Evolutionary conservation across 2,888 invertebrate genomes (phyloP).

Genomic region (Pecten maximus): DNA sequence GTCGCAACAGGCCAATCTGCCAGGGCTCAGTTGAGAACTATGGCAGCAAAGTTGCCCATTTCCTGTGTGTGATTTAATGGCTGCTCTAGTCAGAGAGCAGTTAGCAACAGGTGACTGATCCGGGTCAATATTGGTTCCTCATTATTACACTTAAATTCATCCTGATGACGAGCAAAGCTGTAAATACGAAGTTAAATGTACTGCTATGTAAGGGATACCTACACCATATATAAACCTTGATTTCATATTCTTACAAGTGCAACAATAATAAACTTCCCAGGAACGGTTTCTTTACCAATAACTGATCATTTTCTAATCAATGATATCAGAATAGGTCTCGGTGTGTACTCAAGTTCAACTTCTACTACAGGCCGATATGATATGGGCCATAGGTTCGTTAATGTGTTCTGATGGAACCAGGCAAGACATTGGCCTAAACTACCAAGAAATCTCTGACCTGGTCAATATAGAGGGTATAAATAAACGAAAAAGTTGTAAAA

Average conservation of each 20-base stretch:
- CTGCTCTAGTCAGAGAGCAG: neutral
- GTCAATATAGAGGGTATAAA: too few species aligned
- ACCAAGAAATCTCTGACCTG: too few species aligned
- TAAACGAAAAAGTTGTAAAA: too few species aligned
- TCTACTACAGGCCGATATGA: too few species aligned
- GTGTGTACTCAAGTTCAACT: too few species aligned
- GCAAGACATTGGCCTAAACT: too few species aligned
- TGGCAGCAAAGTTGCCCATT: neutral
- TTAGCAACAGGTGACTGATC: slow-evolving; percentile 13
- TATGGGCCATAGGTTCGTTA: too few species aligned
- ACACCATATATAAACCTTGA: neutral
- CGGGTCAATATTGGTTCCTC: neutral
- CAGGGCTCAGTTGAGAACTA: neutral
- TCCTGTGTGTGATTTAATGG: slow-evolving; percentile 2
- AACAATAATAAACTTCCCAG: too few species aligned
- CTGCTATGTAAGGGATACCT: neutral
- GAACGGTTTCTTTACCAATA: too few species aligned
- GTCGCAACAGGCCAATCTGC: neutral
- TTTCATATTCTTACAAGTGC: neutral
- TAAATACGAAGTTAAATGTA: neutral
- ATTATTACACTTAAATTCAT: neutral
- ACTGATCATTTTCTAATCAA: too few species aligned
- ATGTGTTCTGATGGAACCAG: too few species aligned
- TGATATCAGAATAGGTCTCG: too few species aligned
- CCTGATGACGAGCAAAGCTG: neutral